These are phyloP conservation scores for Callaeas wilsoni DNA, from an alignment of 2,113 vertebrate genomes.

Conservation along the genomic window DNA sequence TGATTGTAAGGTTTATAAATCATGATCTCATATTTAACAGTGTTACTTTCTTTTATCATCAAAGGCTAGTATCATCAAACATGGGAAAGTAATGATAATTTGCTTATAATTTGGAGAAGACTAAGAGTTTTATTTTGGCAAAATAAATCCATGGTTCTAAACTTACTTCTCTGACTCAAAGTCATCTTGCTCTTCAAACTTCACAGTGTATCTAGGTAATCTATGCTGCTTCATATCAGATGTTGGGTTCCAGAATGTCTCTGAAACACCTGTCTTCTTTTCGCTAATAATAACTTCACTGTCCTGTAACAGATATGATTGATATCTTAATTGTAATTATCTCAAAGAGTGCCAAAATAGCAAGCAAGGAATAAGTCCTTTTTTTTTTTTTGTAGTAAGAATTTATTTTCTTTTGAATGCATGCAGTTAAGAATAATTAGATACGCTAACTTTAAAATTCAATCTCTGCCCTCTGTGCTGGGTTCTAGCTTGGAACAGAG, in stretches of 20 bases:
- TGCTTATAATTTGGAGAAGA: not conserved
- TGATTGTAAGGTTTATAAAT: not conserved
- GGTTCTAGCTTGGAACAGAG: not conserved
- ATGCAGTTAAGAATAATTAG: not conserved
- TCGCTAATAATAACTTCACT: conserved; percentile 95
- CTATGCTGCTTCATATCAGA: conserved; percentile 86
- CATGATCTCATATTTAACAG: not conserved
- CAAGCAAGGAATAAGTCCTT: not conserved
- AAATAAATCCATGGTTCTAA: not conserved
- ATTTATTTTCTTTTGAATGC: not conserved
- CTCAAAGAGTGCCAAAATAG: not conserved
- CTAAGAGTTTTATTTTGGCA: not conserved
- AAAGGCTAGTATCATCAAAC: not conserved
- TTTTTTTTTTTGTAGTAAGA: not conserved
- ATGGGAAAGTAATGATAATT: not conserved
- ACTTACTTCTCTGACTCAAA: conserved; percentile 92
- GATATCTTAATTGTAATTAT: not conserved
- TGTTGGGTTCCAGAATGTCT: conserved; percentile 93
- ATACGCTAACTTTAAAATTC: not conserved
- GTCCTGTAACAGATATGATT: conserved; percentile 78
- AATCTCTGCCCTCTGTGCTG: not conserved
- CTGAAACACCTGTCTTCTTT: conserved; percentile 87
- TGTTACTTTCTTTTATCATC: not conserved
- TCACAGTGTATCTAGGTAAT: conserved; percentile 87
- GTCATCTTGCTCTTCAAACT: conserved; percentile 90